Base-by-base conservation (phyloP, 1,140 invertebrate genomes). In the Musca domestica region DNA sequence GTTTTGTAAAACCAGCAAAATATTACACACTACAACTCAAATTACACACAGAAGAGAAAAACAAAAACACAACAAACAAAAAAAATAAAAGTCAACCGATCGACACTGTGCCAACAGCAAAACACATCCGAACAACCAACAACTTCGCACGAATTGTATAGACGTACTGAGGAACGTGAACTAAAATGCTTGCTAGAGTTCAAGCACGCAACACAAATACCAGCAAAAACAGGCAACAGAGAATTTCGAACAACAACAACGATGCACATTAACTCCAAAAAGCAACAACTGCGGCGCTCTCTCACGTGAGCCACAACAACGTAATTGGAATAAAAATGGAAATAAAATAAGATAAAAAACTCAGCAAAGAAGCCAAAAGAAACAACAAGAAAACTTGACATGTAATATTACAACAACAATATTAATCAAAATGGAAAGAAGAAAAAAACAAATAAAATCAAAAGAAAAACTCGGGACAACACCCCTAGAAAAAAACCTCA, bases 261-360 rank as follows among this genome's bases (percentile, higher is more conserved):
- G 47, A 46, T 27, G 17, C 5, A 7, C 10, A 23, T 23, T 27
- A 58, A 58, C 12, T 34, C 30, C n/a, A n/a, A n/a, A n/a, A n/a
- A n/a, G n/a, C n/a, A n/a, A n/a, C 22, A 54, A 19, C 47, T 48
- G 5, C n/a, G 54, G 1, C 47, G 27, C 64, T 49, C 48, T 65
- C 48, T 65, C 64, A 65, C 46, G 41, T 65, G 64, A 65, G 64
- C 34, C 34, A 64, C 17, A 30, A 47, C 20, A 64, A 47, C n/a
- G 30, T 41, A 41, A 41, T 41, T 41, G 34, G 15, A 27, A 61
- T 23, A 61, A 61, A 61, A 12, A 27, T 25, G 48, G 20, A 64
- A 64, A 17, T 64, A 20, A 65, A 65, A 49, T 41, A 65, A 49
- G 46, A 65, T 49, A 65, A 61, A 61, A 41, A 41, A 3, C 27